Evolutionary conservation across 92 coral and sea anemone species (phyloP).

Genomic region (Epizoanthus rinbou): DNA sequence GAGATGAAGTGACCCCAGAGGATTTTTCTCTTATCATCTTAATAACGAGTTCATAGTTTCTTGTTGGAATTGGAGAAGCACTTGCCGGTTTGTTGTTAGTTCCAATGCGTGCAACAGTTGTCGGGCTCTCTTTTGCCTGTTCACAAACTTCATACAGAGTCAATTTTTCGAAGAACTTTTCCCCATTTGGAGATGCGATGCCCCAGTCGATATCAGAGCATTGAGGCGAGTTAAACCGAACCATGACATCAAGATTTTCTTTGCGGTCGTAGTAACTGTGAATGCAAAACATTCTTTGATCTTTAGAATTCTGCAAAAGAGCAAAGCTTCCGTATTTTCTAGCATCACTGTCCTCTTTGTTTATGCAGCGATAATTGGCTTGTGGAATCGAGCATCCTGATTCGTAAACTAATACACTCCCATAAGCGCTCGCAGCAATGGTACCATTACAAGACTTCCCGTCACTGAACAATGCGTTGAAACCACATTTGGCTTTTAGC

Average conservation of each 20-base stretch:
- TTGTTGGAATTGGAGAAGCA: not conserved
- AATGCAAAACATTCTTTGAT: not conserved
- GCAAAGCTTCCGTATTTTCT: slow-evolving; percentile 15
- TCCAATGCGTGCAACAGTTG: not conserved
- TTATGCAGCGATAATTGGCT: slow-evolving; percentile 21
- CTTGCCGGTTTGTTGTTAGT: not conserved
- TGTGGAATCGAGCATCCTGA: not conserved
- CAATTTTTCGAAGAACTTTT: slow-evolving; percentile 3
- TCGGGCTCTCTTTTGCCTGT: not conserved
- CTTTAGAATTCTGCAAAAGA: slow-evolving; percentile 7
- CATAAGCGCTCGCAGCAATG: not conserved
- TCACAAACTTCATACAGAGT: slow-evolving; percentile 22
- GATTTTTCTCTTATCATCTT: not conserved
- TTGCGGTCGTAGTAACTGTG: slow-evolving; percentile 13
- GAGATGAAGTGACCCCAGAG: no score
- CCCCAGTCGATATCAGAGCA: slow-evolving; percentile 82
- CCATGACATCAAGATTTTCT: slow-evolving; percentile 46
- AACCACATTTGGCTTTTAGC: slow-evolving; percentile 26
- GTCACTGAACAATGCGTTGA: not conserved
- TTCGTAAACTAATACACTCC: slow-evolving; percentile 5
- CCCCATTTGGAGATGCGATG: not conserved
- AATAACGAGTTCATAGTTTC: not conserved
- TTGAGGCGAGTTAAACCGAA: slow-evolving; percentile 72
- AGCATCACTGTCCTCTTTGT: not conserved
- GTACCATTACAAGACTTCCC: slow-evolving; percentile 25